Evolutionary conservation across 2,797 vertebrate species (phyloP).

Genomic region (Mormyrus hasselquistii): DNA sequence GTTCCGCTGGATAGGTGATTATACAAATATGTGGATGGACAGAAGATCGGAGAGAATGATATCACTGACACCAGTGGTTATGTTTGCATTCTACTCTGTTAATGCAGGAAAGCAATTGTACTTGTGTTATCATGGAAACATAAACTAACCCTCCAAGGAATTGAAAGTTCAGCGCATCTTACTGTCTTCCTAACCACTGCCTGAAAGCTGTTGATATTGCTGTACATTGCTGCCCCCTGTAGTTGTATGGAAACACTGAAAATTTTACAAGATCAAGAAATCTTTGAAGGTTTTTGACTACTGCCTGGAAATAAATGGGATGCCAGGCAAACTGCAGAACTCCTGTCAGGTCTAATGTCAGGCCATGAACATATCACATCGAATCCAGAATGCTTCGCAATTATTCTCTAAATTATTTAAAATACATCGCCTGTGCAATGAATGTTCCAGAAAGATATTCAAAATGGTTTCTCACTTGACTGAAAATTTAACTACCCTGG

Average conservation of each 20-base stretch:
- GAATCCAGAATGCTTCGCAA: neutral
- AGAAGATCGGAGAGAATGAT: neutral
- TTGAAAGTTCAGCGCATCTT: neutral
- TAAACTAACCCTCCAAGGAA: neutral
- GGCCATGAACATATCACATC: neutral
- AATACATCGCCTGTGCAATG: neutral
- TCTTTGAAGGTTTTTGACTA: neutral
- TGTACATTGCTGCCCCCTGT: slow-evolving; percentile 2
- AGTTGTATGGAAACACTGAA: slow-evolving; percentile 3
- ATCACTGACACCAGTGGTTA: neutral
- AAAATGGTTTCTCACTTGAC: slow-evolving; percentile 2
- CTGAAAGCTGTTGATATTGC: neutral
- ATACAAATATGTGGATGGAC: neutral
- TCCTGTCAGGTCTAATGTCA: neutral
- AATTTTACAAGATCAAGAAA: neutral
- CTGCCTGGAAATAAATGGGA: neutral
- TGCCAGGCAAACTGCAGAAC: neutral
- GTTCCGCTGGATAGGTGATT: neutral
- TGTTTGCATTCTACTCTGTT: neutral
- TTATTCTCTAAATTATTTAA: slow-evolving; percentile 1
- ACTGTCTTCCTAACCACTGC: neutral
- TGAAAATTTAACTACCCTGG: neutral
- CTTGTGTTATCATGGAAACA: neutral
- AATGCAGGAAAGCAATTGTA: neutral
- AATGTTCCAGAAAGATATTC: neutral